Percentiles rank a stretch among this genome's conserved stretches.
Evolutionary conservation across 2,888 invertebrate species (phyloP).

Genomic region (Drosophila atroscutellata): DNA sequence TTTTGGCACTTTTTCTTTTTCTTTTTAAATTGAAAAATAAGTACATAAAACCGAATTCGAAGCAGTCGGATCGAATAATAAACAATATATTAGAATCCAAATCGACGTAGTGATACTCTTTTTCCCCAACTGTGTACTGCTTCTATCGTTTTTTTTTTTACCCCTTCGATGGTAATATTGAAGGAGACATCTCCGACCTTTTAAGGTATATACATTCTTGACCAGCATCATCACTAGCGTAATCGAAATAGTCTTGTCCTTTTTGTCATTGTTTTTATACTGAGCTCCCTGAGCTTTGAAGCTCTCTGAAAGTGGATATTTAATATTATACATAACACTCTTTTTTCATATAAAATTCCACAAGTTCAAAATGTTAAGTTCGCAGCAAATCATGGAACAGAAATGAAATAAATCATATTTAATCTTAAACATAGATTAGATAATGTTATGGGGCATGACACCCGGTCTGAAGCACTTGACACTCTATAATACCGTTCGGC

Average conservation of each 20-base stretch:
- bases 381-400: not conserved
- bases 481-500: not conserved
- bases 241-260: not conserved
- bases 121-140: not conserved
- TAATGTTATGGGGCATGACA: not conserved
- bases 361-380: too few species aligned
- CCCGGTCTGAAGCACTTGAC: not conserved
- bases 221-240: not conserved
- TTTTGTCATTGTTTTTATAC: too few species aligned
- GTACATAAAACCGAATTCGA: too few species aligned
- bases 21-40: too few species aligned
- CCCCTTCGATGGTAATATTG: not conserved
- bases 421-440: not conserved
- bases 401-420: not conserved
- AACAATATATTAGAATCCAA: too few species aligned
- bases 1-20: too few species aligned
- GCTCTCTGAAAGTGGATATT: not conserved
- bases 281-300: not conserved
- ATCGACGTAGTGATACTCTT: too few species aligned
- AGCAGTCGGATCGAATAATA: not conserved
- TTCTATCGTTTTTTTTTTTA: not conserved
- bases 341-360: not conserved
- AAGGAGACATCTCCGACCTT: too few species aligned
- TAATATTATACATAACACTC: not conserved
- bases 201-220: too few species aligned